These are phyloP conservation scores for Heliconius aoede DNA, from an alignment of 2,888 invertebrate genomes.

Conservation along the genomic window DNA sequence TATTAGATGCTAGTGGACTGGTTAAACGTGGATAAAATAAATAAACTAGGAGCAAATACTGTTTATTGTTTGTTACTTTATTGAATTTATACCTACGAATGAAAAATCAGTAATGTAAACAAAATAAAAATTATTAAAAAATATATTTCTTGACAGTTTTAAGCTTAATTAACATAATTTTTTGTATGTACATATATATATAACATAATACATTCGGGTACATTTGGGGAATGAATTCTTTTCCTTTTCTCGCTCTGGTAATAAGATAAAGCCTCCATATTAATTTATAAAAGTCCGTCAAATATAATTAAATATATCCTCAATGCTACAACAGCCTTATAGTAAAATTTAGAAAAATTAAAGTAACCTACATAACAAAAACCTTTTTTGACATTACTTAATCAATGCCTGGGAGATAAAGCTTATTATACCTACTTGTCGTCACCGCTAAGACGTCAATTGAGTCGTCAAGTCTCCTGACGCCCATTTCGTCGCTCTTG, in stretches of 20 bases:
- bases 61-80: slow-evolving; percentile 1
- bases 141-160: too few species aligned
- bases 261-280: too few species aligned
- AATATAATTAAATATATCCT: not conserved
- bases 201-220: too few species aligned
- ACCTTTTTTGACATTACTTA: slow-evolving; percentile 13
- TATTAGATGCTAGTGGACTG: slow-evolving; percentile 35
- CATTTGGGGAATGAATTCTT: too few species aligned
- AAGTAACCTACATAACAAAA: not conserved
- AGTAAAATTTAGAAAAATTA: not conserved
- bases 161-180: too few species aligned
- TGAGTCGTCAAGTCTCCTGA: slow-evolving; percentile 37
- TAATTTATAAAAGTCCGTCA: not conserved
- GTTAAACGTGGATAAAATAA: not conserved
- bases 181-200: too few species aligned
- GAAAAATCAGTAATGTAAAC: too few species aligned
- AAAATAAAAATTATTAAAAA: too few species aligned
- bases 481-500: slow-evolving; percentile 53
- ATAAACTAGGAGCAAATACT: not conserved
- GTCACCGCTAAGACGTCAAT: slow-evolving; percentile 35
- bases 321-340: not conserved
- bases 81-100: too few species aligned
- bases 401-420: slow-evolving; percentile 19
- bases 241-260: too few species aligned
- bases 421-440: slow-evolving; percentile 24